Percentiles rank a stretch among this genome's conserved stretches.
These are phyloP conservation scores for Tenualosa thibaudeaui DNA, from an alignment of 2,797 vertebrate species.

Conservation along the genomic window DNA sequence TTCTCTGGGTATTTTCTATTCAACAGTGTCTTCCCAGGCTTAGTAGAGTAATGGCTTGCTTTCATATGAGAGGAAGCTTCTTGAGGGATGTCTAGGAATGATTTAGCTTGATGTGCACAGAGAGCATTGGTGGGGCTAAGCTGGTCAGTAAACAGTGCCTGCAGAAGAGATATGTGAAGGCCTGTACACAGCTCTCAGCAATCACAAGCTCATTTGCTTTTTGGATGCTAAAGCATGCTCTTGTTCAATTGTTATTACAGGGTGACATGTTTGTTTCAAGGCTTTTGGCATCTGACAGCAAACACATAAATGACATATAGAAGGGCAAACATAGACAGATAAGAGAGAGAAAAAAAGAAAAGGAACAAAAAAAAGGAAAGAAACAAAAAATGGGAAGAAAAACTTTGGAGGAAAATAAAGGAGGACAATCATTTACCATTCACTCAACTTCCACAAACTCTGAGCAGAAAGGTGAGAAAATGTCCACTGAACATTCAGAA, in stretches of 20 bases:
- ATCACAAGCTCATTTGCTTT: not conserved
- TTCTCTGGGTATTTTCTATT: not conserved
- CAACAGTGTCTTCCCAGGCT: not conserved
- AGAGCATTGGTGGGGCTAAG: not conserved
- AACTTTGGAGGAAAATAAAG: not conserved
- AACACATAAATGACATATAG: not conserved
- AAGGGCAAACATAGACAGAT: not conserved
- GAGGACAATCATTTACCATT: no score
- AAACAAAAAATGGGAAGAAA: not conserved
- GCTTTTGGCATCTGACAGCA: not conserved
- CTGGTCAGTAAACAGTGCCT: not conserved
- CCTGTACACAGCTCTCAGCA: not conserved
- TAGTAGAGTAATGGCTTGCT: not conserved
- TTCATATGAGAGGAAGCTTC: not conserved
- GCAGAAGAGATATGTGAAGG: not conserved
- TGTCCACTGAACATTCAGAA: not conserved
- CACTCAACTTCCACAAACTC: not conserved
- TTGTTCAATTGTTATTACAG: not conserved
- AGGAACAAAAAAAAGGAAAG: not conserved
- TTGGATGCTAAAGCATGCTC: not conserved
- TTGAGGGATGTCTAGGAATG: not conserved
- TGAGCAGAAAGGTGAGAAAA: not conserved
- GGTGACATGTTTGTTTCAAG: not conserved
- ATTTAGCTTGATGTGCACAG: conserved; percentile 6
- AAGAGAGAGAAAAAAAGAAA: not conserved